Evolutionary conservation across 2,797 vertebrate species (phyloP).

Genomic region (Microchirus variegatus): DNA sequence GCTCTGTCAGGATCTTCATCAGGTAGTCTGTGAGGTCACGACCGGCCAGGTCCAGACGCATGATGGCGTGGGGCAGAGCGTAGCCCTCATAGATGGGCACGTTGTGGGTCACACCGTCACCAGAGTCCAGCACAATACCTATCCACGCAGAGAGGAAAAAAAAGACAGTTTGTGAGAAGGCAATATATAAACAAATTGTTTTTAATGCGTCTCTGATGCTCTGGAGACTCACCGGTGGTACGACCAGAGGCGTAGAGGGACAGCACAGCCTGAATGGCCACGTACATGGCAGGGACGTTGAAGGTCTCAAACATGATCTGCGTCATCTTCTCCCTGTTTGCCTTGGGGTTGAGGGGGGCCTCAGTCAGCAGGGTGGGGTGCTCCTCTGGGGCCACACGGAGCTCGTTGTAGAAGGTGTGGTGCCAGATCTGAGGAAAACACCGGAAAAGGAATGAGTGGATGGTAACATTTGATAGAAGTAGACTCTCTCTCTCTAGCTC

Average conservation of each 20-base stretch:
- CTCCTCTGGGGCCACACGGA: constrained; percentile 96
- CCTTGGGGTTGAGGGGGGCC: constrained; percentile 97
- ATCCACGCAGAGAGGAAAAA: background rate
- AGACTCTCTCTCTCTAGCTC: too few relatives aligned
- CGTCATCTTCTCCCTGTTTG: constrained; percentile 99
- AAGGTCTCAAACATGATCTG: constrained; percentile 93
- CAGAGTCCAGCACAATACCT: constrained; percentile 98
- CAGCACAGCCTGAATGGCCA: constrained; percentile 86
- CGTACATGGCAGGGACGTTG: constrained; percentile 87
- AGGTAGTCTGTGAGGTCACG: constrained; percentile 99
- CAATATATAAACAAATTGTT: background rate
- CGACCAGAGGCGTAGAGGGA: constrained; percentile 86
- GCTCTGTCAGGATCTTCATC: constrained; percentile 99
- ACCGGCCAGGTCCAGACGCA: constrained; percentile 97
- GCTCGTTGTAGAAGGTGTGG: constrained; percentile 98
- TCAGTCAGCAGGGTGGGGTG: constrained; percentile 98
- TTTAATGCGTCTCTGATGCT: background rate
- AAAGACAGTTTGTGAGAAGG: constrained; percentile 9
- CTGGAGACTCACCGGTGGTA: constrained; percentile 82
- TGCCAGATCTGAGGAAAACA: constrained; percentile 91
- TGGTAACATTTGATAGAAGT: too few relatives aligned
- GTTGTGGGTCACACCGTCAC: constrained; percentile 97
- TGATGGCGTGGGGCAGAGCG: constrained; percentile 96
- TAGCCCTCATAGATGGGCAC: constrained; percentile 99
- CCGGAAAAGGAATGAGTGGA: background rate